phyloP scores from a whole-genome alignment of 2,888 invertebrate genomes.

The Xylophagus ater region DNA sequence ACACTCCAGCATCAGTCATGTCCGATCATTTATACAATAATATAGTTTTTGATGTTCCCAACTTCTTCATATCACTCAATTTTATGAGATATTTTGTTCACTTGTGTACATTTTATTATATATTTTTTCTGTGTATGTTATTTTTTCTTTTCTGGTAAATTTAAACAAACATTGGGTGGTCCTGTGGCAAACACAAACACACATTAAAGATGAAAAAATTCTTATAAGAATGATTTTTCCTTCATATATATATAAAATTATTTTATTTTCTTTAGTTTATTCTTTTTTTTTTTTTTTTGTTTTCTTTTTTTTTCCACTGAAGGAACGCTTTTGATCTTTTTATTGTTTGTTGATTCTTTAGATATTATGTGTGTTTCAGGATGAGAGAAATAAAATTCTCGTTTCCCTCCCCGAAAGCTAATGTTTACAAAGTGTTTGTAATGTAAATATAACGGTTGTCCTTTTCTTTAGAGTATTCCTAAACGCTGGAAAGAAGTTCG shows the following conservation, averaged over 20 bases:
- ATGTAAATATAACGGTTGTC: slow-evolving; percentile 13
- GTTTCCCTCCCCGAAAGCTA: not conserved
- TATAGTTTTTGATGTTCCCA: too few species aligned
- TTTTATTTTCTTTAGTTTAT: not conserved
- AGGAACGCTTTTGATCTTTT: slow-evolving; percentile 13
- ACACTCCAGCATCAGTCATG: too few species aligned
- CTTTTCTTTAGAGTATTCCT: slow-evolving; percentile 6
- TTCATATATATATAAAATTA: not conserved
- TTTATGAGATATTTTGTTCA: too few species aligned
- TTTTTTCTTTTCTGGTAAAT: slow-evolving; percentile 8
- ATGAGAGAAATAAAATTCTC: not conserved
- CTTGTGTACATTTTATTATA: too few species aligned
- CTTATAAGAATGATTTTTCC: not conserved
- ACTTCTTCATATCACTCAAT: too few species aligned
- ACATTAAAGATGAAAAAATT: too few species aligned
- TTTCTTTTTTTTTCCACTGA: slow-evolving; percentile 8
- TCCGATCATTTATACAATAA: too few species aligned
- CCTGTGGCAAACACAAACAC: slow-evolving; percentile 12
- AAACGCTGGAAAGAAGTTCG: too few species aligned
- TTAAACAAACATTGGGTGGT: slow-evolving; percentile 15
- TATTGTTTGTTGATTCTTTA: slow-evolving; percentile 3
- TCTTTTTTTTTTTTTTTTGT: slow-evolving; percentile 2
- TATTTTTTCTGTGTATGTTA: too few species aligned
- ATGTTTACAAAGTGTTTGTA: slow-evolving; percentile 12
- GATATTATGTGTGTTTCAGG: not conserved